Percentiles rank a stretch among this genome's conserved stretches.
Conservation (phyloP, 2,113 vertebrate species). For the Neoarius graeffei region DNA sequence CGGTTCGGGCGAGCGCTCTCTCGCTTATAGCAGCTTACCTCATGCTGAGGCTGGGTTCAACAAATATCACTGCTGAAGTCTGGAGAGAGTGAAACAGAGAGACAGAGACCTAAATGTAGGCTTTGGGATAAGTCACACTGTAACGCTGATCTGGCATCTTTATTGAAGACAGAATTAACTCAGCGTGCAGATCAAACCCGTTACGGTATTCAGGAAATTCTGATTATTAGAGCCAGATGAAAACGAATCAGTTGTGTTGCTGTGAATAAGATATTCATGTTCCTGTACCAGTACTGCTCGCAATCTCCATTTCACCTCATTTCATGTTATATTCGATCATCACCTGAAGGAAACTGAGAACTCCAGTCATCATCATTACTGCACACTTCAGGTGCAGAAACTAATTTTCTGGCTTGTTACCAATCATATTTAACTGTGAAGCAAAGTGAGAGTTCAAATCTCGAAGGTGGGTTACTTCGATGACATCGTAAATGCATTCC, state of each 20-base stretch:
- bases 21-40: constrained; percentile 73
- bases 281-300: not conserved
- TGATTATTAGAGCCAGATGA: not conserved
- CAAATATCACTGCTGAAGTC: constrained; percentile 72
- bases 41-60: constrained; percentile 70
- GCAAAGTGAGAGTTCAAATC: not conserved
- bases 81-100: not conserved
- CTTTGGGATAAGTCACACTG: not conserved
- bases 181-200: not conserved
- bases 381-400: not conserved
- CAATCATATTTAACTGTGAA: not conserved
- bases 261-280: too few species aligned
- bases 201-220: not conserved
- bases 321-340: not conserved
- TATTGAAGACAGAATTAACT: not conserved
- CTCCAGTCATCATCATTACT: not conserved
- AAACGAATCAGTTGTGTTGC: not conserved
- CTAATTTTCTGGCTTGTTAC: not conserved
- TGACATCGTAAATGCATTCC: not conserved
- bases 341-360: not conserved
- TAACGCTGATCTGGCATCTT: constrained; percentile 1
- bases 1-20: constrained; percentile 32
- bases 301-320: not conserved
- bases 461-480: not conserved
- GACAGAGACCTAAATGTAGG: constrained; percentile 29